Evolutionary conservation across 2,888 invertebrate genomes (phyloP), one percentile per base, ranked within the genome.

Genomic region (Phoronis australis): DNA sequence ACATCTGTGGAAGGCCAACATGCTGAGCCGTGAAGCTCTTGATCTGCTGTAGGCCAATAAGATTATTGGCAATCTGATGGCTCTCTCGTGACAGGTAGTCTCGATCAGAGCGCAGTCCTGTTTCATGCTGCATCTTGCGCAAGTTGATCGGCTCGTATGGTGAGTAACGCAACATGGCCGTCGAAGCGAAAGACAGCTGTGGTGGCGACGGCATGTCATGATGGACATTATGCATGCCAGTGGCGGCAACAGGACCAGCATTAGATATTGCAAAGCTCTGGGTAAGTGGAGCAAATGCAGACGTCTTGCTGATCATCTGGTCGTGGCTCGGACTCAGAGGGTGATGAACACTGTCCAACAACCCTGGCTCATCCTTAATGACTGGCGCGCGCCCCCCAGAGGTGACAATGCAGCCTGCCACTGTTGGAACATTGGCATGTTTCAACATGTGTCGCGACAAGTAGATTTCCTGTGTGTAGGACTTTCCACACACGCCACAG

Each of bases 371-470:
- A 37, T 45, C 22, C 23, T 18, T 18, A 22, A 21, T 20, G 39
- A 56, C 48, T 20, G 57, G 53, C 31, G 48, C 56, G 31, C 55
- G 54, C 43, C 56, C 53, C 20, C n/a, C n/a, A n/a, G n/a, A n/a
- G n/a, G n/a, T n/a, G n/a, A n/a, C n/a, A n/a, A n/a, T n/a, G n/a
- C n/a, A n/a, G n/a, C n/a, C n/a, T n/a, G n/a, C n/a, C n/a, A n/a
- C n/a, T n/a, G n/a, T n/a, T n/a, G n/a, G n/a, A n/a, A n/a, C n/a
- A n/a, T 65, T 63, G 20, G 66, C 61, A 78, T 99, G 99, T 77
- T 99, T 99, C 77, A 95, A 93, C 96, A 99, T 95, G 80, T 99
- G 99, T 79, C 99, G 95, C 72, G 93, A 92, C 73, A 99, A 84
- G 80, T 99, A 99, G 57, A 96, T 97, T 80, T 97, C 96, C 81